Base-by-base conservation (phyloP, 1,140 invertebrate species). In the Cephus cinctus region DNA sequence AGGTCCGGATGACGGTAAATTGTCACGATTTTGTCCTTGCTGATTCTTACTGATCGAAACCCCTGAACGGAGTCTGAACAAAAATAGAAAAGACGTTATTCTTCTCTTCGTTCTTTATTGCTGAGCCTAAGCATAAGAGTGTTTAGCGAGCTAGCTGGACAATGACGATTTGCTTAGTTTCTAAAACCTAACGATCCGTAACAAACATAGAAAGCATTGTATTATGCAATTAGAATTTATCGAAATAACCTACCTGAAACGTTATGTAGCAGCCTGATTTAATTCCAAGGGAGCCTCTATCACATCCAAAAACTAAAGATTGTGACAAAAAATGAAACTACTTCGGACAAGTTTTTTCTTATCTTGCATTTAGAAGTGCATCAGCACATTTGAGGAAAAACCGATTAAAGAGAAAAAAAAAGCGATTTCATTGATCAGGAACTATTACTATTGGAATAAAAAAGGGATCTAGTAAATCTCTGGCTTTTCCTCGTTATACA, bases 161-260 rank as follows among this genome's bases (percentile, higher is more conserved):
- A n/a, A n/a, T n/a, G n/a, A n/a, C n/a, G n/a, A n/a, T n/a, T n/a
- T n/a, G n/a, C n/a, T n/a, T n/a, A n/a, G n/a, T n/a, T n/a, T n/a
- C n/a, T n/a, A 4, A 72, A 72, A 11, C 68, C 67, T 43, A 44
- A 27, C 15, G 25, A 49, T 38, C 44, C 30, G 31, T 56, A 65
- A n/a, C 54, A 57, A 18, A 52, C 52, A 38, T n/a, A n/a, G n/a
- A n/a, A n/a, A n/a, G n/a, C n/a, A n/a, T n/a, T n/a, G n/a, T n/a
- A n/a, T n/a, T n/a, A n/a, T n/a, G n/a, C n/a, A n/a, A n/a, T n/a
- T n/a, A 66, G 56, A 46, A 65, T 71, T 35, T 69, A 69, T 50
- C 73, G 69, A 45, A 69, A 75, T 35, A 67, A 79, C 62, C 75
- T 77, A 22, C 57, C 58, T 59, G 43, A 35, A 14, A 11, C 25